Evolutionary conservation across 2,113 vertebrate species (phyloP), one percentile per base, ranked within the genome.

Genomic region (Zosterops pallidus): DNA sequence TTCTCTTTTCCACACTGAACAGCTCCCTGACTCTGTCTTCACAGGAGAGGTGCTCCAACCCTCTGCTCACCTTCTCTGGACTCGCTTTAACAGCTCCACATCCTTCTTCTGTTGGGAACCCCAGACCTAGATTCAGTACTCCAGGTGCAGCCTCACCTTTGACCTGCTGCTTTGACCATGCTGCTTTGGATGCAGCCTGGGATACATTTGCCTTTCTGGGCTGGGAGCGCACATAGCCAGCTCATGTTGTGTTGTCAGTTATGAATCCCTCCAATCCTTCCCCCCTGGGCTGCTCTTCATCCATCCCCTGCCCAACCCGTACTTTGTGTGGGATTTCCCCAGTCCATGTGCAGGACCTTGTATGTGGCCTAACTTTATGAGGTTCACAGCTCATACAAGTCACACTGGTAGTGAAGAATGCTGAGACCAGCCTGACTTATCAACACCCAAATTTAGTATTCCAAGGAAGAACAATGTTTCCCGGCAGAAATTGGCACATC

Each of bases 141-240:
- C 17, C 11, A 12, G 42, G 11, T 12, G 14, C 57, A 63, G 35
- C 26, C 42, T 72, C 57, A 56, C 25, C 50, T 56, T 12, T 11
- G 52, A 26, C 42, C 35, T 44, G 25, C 50, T 65, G 44, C 19
- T 46, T 9, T 46, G 50, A 42, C 67, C 31, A 11, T 1, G 0
- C 18, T 42, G 31, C 37, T 65, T 33, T 57, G 33, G 9, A 44
- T 26, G 42, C 42, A 57, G 50, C 22, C n/a, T 1, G 0, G 49
- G n/a, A 55, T 8, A 22, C 4, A 3, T 37, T 44, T 72, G 22
- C 25, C 50, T 50, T 50, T 42, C 22, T 33, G 67, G 26, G 68
- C 50, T 37, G 31, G 17, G 18, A 37, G 18, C 1, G 0, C 2
- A 1, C 31, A 50, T 4, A 42, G 14, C 44, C 12, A 3, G 37